These are phyloP conservation scores for Monodelphis domestica DNA, from an alignment of 2,797 vertebrate species.

Conservation along the genomic window DNA sequence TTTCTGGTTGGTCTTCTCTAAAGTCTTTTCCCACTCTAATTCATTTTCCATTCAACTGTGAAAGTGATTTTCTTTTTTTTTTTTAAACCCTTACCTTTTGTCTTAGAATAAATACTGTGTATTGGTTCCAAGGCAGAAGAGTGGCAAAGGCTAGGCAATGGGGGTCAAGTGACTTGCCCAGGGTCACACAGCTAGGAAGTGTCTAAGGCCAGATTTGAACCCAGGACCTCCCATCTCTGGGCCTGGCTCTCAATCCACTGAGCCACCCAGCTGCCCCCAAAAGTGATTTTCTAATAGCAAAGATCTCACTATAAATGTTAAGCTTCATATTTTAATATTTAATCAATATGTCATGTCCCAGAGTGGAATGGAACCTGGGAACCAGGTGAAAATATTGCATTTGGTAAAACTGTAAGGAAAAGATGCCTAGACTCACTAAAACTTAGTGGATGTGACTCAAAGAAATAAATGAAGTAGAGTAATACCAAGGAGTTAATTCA, in stretches of 20 bases:
- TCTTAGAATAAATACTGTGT: too few species aligned
- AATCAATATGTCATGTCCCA: background rate
- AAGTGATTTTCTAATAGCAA: too few species aligned
- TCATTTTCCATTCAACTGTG: background rate
- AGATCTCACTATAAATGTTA: background rate
- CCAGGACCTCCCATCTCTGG: too few species aligned
- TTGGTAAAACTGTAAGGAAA: background rate
- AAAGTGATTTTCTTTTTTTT: too few species aligned
- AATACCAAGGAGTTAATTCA: background rate
- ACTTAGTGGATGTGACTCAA: background rate
- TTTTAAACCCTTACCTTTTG: too few species aligned
- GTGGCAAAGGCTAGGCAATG: too few species aligned
- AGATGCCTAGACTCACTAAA: background rate
- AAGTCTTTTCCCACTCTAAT: background rate
- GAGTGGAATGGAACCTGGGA: background rate
- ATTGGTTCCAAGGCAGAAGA: too few species aligned
- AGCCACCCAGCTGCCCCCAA: too few species aligned
- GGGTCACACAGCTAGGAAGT: too few species aligned
- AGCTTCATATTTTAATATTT: background rate
- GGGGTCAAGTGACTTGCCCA: too few species aligned
- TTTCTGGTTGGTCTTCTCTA: background rate
- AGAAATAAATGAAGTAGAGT: background rate
- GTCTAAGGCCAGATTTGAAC: too few species aligned
- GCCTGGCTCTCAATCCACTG: too few species aligned
- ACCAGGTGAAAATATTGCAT: background rate